These are phyloP conservation scores for Paragorgia papillata DNA, from an alignment of 92 coral and sea anemone species.

Conservation along the genomic window DNA sequence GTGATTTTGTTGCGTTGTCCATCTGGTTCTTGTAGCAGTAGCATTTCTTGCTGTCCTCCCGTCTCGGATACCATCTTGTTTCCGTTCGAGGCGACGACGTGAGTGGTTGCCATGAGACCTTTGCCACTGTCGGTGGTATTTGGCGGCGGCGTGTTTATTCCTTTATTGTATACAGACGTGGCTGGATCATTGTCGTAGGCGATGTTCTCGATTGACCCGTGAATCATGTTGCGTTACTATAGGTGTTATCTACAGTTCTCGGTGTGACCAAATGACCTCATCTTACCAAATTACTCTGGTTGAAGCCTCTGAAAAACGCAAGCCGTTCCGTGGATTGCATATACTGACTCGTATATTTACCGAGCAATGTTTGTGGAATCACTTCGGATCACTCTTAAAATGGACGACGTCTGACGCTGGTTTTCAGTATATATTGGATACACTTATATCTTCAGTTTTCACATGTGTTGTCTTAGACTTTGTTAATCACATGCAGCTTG, in stretches of 20 bases:
- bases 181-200: slow-evolving; percentile 23
- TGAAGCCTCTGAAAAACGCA: no score
- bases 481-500: not conserved
- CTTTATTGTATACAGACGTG: not conserved
- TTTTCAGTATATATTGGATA: no score
- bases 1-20: not conserved
- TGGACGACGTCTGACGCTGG: not conserved
- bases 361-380: not conserved
- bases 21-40: not conserved
- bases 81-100: slow-evolving; percentile 8
- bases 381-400: not conserved
- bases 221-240: not conserved
- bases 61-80: not conserved
- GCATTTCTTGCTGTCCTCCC: slow-evolving; percentile 3
- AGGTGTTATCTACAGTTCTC: not conserved
- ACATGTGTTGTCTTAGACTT: not conserved
- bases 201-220: slow-evolving; percentile 14
- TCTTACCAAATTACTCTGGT: no score
- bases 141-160: not conserved
- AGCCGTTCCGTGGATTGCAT: no score
- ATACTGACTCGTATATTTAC: no score
- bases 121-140: not conserved
- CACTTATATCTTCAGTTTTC: no score
- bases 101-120: slow-evolving; percentile 1
- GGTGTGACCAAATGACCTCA: no score